A percentile compares a stretch with the other conserved stretches of the same genome.
Evolutionary conservation across 2,888 invertebrate genomes (phyloP).

Genomic region (Pseudococcus jackbeardsleyi): DNA sequence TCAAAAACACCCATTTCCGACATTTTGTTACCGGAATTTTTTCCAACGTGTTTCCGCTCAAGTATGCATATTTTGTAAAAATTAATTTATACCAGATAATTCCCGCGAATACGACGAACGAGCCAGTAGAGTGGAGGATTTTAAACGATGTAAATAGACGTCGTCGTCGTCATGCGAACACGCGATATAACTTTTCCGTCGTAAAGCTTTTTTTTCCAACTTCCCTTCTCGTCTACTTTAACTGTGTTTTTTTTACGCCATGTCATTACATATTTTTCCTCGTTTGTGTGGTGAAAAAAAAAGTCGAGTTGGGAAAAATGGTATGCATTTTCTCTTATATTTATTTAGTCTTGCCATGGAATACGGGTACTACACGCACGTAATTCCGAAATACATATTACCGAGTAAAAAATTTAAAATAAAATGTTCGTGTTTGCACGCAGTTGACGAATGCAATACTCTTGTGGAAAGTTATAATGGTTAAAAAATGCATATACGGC

Average conservation of each 20-base stretch:
- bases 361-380: background rate
- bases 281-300: background rate
- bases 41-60: slow-evolving; percentile 8
- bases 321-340: slow-evolving; percentile 27
- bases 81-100: slow-evolving; percentile 32
- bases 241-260: background rate
- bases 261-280: slow-evolving; percentile 35
- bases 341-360: slow-evolving; percentile 43
- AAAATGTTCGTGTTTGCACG: slow-evolving; percentile 24
- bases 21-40: background rate
- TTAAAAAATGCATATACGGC: background rate
- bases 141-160: slow-evolving; percentile 36
- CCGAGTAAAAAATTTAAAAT: slow-evolving; percentile 41
- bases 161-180: slow-evolving; percentile 44
- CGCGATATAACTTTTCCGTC: background rate
- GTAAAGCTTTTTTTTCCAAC: background rate
- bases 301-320: background rate
- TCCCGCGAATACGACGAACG: background rate
- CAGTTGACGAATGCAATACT: slow-evolving; percentile 18
- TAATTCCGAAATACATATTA: slow-evolving; percentile 20
- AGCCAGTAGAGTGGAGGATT: background rate
- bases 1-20: slow-evolving; percentile 17
- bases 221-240: background rate
- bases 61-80: slow-evolving; percentile 3
- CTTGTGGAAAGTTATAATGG: slow-evolving; percentile 18